Conservation (phyloP, 2,797 vertebrate species). For the Holocentrus rufus region DNA sequence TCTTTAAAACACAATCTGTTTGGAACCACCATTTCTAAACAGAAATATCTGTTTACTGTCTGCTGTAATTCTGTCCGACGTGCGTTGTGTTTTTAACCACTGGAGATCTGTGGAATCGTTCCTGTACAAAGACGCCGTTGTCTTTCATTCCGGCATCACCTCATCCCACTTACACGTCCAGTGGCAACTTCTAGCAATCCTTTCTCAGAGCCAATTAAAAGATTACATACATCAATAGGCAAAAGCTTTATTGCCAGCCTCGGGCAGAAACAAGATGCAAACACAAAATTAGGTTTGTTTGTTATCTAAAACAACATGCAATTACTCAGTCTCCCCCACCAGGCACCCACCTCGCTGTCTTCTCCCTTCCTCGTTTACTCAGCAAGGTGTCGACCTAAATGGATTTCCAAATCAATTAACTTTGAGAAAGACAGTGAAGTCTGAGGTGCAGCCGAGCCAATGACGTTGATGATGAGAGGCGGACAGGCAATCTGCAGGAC, state of each 20-base stretch:
- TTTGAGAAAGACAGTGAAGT: slow-evolving; percentile 60
- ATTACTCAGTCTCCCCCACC: slow-evolving; percentile 51
- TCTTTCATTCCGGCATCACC: not conserved
- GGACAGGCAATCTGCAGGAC: slow-evolving; percentile 64
- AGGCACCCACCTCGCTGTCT: slow-evolving; percentile 29
- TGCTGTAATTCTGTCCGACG: slow-evolving; percentile 18
- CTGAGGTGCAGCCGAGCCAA: slow-evolving; percentile 49
- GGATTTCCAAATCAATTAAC: slow-evolving; percentile 75
- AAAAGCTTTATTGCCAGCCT: slow-evolving; percentile 26
- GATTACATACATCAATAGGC: slow-evolving; percentile 44
- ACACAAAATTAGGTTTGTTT: slow-evolving; percentile 52
- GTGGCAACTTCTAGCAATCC: not conserved
- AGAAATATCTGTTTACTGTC: slow-evolving; percentile 25
- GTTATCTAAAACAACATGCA: slow-evolving; percentile 64
- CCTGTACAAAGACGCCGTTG: slow-evolving; percentile 20
- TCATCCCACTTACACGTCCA: not conserved
- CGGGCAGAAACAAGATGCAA: slow-evolving; percentile 13
- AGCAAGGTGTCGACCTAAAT: slow-evolving; percentile 52
- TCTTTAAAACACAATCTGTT: slow-evolving; percentile 43
- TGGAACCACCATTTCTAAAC: not conserved
- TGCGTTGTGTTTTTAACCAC: not conserved
- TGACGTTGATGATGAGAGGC: slow-evolving; percentile 56
- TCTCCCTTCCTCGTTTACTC: slow-evolving; percentile 53
- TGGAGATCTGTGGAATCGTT: not conserved
- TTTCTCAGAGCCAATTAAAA: slow-evolving; percentile 59